Percentiles rank a stretch among this genome's conserved stretches.
phyloP scores from a whole-genome alignment of 1,140 invertebrate species.

The Drosophila asahinai region DNA sequence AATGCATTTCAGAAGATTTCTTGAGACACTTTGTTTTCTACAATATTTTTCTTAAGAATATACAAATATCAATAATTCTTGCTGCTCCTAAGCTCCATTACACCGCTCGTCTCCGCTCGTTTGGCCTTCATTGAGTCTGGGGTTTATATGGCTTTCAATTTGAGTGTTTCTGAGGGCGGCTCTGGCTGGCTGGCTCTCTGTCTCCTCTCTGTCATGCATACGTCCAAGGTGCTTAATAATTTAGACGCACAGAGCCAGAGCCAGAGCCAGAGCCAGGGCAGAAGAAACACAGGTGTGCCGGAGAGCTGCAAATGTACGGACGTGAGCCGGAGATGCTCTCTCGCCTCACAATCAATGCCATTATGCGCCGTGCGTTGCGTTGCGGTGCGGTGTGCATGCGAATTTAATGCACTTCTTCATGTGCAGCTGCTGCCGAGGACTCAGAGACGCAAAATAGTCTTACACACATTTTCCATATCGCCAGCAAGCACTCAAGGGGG shows the following conservation, averaged over 20 bases:
- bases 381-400: conserved; percentile 37
- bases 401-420: conserved; percentile 71
- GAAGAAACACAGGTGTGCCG: conserved; percentile 19
- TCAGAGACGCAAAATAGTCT: conserved; percentile 35
- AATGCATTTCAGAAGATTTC: too few relatives aligned
- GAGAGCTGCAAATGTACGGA: conserved; percentile 8
- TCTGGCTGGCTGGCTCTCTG: not conserved
- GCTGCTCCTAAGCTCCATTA: conserved; percentile 10
- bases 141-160: conserved; percentile 54
- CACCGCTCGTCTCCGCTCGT: conserved; percentile 8
- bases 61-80: not conserved
- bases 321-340: conserved; percentile 19
- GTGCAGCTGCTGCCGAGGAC: conserved; percentile 41
- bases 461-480: conserved; percentile 44
- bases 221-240: conserved; percentile 72
- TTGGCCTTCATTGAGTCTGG: conserved; percentile 31
- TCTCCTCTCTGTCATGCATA: conserved; percentile 39
- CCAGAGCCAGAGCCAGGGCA: not conserved
- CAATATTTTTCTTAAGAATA: too few relatives aligned
- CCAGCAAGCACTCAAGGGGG: not conserved
- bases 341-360: conserved; percentile 38
- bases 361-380: conserved; percentile 23
- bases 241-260: conserved; percentile 30
- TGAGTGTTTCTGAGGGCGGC: conserved; percentile 46
- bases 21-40: too few relatives aligned